Evolutionary conservation across 2,797 vertebrate species (phyloP).

Genomic region (Falco cherrug): DNA sequence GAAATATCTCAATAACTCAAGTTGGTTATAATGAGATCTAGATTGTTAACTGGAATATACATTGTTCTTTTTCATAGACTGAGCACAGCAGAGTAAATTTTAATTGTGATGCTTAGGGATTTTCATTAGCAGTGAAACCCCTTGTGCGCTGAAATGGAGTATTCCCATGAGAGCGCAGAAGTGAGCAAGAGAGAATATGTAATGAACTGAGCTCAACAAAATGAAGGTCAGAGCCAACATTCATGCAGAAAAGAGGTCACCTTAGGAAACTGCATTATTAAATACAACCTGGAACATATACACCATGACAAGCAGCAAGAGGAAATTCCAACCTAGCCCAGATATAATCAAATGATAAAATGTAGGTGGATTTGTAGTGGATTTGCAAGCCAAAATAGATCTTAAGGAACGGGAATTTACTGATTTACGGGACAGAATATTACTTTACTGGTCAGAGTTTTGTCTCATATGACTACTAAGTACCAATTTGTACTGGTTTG

Average conservation of each 20-base stretch:
- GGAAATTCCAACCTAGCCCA: neutral
- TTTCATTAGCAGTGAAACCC: conserved; percentile 43
- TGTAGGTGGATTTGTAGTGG: neutral
- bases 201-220: conserved; percentile 41
- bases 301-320: conserved; percentile 39
- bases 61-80: neutral
- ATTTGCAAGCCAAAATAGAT: neutral
- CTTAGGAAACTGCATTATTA: conserved; percentile 30
- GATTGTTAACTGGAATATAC: conserved; percentile 7
- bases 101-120: conserved; percentile 42
- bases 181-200: conserved; percentile 33
- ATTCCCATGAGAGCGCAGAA: conserved; percentile 19
- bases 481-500: neutral
- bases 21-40: conserved; percentile 2
- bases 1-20: conserved; percentile 28
- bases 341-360: neutral
- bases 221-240: conserved; percentile 47
- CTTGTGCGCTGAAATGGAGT: neutral
- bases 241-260: conserved; percentile 14
- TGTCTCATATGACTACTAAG: neutral
- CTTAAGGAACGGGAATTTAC: neutral
- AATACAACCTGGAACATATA: neutral
- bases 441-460: neutral
- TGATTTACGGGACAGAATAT: neutral
- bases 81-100: conserved; percentile 32